Evolutionary conservation across 2,888 invertebrate genomes (phyloP).

Genomic region (Andrena bucephala): DNA sequence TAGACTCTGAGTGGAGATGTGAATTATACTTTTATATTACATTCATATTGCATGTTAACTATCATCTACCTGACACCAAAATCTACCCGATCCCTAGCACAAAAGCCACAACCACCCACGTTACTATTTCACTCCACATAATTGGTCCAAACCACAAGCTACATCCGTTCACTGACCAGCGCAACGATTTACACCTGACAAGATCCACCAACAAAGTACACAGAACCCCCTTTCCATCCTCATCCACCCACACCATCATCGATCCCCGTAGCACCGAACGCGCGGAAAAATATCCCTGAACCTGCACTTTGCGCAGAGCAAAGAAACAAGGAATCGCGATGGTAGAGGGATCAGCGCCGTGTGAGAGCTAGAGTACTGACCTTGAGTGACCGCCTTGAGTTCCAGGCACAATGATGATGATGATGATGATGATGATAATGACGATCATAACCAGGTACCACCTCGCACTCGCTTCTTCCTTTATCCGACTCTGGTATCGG

Average conservation of each 20-base stretch:
- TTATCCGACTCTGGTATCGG: constrained; percentile 62
- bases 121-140: background rate
- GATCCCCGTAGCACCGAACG: background rate
- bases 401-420: constrained; percentile 50
- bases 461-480: constrained; percentile 64
- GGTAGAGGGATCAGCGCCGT: constrained; percentile 19
- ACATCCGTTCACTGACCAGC: constrained; percentile 13
- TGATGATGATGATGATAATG: constrained; percentile 62
- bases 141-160: constrained; percentile 7
- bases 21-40: background rate
- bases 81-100: too few relatives aligned
- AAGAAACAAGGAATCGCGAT: constrained; percentile 43
- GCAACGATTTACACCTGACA: background rate
- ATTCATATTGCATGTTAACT: too few relatives aligned
- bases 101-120: too few relatives aligned
- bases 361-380: constrained; percentile 64
- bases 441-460: constrained; percentile 60
- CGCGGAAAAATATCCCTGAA: constrained; percentile 2
- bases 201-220: background rate
- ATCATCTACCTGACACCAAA: too few relatives aligned
- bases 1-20: background rate
- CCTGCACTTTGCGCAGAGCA: constrained; percentile 26
- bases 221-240: background rate
- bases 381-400: constrained; percentile 72
- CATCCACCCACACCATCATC: background rate